Evolutionary conservation across 1,140 invertebrate genomes (phyloP).

Genomic region (Drosophila busckii): DNA sequence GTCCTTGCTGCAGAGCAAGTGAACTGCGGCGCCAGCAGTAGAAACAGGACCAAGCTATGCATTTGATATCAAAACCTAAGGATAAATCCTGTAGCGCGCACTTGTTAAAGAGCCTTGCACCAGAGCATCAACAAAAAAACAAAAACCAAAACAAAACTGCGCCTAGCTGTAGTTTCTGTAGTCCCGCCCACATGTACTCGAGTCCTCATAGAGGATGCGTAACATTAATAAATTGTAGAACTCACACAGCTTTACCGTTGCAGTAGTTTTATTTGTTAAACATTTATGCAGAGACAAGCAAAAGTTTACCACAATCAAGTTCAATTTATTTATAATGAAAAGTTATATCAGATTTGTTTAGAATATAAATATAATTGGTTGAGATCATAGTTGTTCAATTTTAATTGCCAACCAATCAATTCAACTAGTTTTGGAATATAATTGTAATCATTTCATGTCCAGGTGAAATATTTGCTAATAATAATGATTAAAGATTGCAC

Average conservation of each 20-base stretch:
- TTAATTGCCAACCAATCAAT: no score
- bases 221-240: constrained; percentile 27
- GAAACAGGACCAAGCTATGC: constrained; percentile 26
- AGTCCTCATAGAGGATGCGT: no score
- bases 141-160: constrained; percentile 4
- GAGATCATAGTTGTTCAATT: no score
- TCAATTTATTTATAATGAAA: no score
- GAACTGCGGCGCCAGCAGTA: neutral
- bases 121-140: constrained; percentile 15
- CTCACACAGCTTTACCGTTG: neutral
- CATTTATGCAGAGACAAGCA: constrained; percentile 7
- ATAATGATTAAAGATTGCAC: no score
- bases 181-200: no score
- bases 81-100: constrained; percentile 4
- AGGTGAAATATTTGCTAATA: no score
- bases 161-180: constrained; percentile 15
- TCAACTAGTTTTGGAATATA: no score
- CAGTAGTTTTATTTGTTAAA: constrained; percentile 19
- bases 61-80: constrained; percentile 38
- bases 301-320: no score
- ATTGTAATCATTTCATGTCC: no score
- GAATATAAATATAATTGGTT: no score
- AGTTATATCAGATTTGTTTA: no score
- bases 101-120: constrained; percentile 25
- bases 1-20: constrained; percentile 53